Conservation (phyloP, 2,888 invertebrate species). For the Hirtodrosophila histrioides region DNA sequence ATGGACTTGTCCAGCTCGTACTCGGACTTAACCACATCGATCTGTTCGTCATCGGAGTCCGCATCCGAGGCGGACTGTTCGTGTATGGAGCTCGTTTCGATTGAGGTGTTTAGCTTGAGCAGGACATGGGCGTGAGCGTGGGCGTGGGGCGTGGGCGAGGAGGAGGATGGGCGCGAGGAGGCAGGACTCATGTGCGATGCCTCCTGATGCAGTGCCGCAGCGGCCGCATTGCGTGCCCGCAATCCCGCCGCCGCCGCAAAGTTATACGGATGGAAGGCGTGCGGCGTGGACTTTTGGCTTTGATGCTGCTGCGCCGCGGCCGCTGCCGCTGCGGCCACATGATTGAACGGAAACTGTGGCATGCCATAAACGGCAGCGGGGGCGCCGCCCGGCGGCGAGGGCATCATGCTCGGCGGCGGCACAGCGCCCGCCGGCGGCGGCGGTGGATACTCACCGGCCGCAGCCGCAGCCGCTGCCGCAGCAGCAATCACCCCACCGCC, state of each 20-base stretch:
- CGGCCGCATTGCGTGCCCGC: conserved; percentile 75
- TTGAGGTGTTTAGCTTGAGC: conserved; percentile 85
- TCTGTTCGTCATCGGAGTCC: conserved; percentile 89
- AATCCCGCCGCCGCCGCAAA: conserved; percentile 83
- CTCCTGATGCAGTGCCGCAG: conserved; percentile 66
- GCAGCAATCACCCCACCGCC: background rate
- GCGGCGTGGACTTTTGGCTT: conserved; percentile 79
- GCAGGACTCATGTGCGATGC: conserved; percentile 82
- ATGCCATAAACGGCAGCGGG: conserved; percentile 83
- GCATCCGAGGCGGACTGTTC: conserved; percentile 86
- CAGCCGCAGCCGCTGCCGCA: conserved; percentile 56
- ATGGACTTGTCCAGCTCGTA: conserved; percentile 83
- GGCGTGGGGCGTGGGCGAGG: conserved; percentile 83
- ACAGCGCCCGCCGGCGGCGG: conserved; percentile 47
- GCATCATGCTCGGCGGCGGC: conserved; percentile 83
- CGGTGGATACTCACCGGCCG: conserved; percentile 54
- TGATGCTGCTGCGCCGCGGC: conserved; percentile 63
- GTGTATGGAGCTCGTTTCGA: conserved; percentile 87
- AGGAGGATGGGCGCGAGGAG: conserved; percentile 81
- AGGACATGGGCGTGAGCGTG: conserved; percentile 78
- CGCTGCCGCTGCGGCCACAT: conserved; percentile 81
- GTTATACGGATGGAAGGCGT: conserved; percentile 87
- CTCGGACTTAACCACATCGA: conserved; percentile 91
- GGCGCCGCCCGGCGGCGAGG: conserved; percentile 85
- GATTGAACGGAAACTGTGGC: conserved; percentile 86